phyloP scores from a whole-genome alignment of 2,797 vertebrate genomes.

The Falco berigora region DNA sequence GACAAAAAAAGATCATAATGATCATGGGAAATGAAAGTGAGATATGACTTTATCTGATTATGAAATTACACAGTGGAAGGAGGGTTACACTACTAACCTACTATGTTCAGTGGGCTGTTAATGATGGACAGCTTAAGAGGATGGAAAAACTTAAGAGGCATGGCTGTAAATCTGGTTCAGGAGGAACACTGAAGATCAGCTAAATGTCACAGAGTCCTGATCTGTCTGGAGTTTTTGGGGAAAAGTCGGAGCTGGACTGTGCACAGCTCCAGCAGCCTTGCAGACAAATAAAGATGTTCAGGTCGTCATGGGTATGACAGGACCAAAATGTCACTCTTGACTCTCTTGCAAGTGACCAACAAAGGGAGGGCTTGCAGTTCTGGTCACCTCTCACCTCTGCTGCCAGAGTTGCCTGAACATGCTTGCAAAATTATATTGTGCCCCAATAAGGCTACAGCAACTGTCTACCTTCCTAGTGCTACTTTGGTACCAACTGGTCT shows the following conservation, averaged over 20 bases:
- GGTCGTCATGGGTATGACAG: neutral
- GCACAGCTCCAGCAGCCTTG: neutral
- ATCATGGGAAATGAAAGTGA: neutral
- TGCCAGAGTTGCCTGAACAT: neutral
- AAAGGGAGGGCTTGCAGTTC: neutral
- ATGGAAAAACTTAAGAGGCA: neutral
- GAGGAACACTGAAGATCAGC: neutral
- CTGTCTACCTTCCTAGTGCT: neutral
- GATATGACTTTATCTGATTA: neutral
- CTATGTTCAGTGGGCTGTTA: neutral
- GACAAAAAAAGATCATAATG: neutral
- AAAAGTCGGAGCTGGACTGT: neutral
- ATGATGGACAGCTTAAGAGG: neutral
- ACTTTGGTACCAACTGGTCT: neutral
- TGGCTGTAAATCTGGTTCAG: neutral
- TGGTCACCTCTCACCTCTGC: neutral
- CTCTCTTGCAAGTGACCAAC: neutral
- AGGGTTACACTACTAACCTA: neutral
- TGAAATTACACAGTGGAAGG: neutral
- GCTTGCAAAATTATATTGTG: neutral
- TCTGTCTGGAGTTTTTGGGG: neutral
- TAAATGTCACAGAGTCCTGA: neutral
- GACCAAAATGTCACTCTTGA: neutral
- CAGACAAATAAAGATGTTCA: neutral
- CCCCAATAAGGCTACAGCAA: neutral